Conservation (phyloP, 2,797 vertebrate genomes). For the Petrocephalus sullivani region DNA sequence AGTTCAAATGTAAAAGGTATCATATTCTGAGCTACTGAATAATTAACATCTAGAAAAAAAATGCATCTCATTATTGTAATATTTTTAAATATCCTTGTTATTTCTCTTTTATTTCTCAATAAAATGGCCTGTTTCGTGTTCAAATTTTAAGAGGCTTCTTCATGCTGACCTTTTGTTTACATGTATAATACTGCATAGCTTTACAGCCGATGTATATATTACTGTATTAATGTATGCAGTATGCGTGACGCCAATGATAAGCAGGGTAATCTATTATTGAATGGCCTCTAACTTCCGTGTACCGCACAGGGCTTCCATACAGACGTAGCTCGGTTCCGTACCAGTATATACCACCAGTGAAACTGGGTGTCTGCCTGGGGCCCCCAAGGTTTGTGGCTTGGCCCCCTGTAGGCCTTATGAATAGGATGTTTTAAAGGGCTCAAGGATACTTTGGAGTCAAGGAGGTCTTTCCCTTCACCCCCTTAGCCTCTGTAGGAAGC, state of each 20-base stretch:
- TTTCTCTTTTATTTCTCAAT: slow-evolving; percentile 3
- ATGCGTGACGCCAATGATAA: neutral
- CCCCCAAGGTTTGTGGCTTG: neutral
- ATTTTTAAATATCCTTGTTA: neutral
- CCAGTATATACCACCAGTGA: neutral
- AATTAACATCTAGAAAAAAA: neutral
- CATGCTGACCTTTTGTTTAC: neutral
- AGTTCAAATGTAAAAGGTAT: neutral
- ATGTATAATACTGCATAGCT: neutral
- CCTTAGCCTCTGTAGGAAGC: neutral
- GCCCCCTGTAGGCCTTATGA: neutral
- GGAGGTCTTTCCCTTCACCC: neutral
- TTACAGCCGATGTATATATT: neutral
- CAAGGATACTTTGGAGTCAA: neutral
- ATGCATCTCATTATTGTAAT: neutral
- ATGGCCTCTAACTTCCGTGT: neutral
- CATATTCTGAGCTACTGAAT: neutral
- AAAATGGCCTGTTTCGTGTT: neutral
- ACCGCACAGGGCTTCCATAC: neutral
- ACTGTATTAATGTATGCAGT: neutral
- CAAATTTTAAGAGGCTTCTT: neutral
- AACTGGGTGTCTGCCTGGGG: neutral
- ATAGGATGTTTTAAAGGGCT: neutral
- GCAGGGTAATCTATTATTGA: neutral
- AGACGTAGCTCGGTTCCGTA: neutral